These are phyloP conservation scores for Zhuqinia jingwanae DNA, from an alignment of 2,888 invertebrate species.

Conservation along the genomic window DNA sequence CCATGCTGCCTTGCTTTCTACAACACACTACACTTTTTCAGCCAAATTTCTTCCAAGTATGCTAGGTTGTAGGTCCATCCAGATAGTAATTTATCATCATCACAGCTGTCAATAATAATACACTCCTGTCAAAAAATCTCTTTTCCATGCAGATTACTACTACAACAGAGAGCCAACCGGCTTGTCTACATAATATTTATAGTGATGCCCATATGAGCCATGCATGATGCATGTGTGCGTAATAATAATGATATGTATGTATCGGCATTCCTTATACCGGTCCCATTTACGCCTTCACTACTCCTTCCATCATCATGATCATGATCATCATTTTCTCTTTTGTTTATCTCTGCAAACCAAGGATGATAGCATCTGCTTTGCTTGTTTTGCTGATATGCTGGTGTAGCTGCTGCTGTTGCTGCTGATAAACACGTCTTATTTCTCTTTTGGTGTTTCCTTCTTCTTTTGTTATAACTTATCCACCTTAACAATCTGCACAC, in stretches of 20 bases:
- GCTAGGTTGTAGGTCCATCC: slow-evolving; percentile 1
- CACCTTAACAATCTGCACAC: slow-evolving; percentile 39
- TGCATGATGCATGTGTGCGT: too few relatives aligned
- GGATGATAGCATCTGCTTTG: slow-evolving; percentile 17
- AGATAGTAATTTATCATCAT: slow-evolving; percentile 48
- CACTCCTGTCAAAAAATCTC: slow-evolving; percentile 41
- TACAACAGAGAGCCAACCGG: not conserved
- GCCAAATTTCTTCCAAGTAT: not conserved
- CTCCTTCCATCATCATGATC: too few relatives aligned
- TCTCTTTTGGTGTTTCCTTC: not conserved
- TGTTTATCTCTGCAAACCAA: slow-evolving; percentile 29
- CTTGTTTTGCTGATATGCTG: not conserved
- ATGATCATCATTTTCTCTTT: slow-evolving; percentile 44
- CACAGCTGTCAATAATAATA: slow-evolving; percentile 56
- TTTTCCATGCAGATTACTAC: slow-evolving; percentile 15
- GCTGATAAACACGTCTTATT: not conserved
- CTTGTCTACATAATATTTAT: not conserved
- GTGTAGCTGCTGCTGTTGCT: not conserved
- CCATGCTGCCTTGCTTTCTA: slow-evolving; percentile 11
- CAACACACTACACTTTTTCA: not conserved
- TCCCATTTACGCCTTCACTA: slow-evolving; percentile 43
- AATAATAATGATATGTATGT: not conserved
- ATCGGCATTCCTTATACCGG: slow-evolving; percentile 17
- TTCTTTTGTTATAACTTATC: slow-evolving; percentile 7
- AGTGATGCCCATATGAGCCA: too few relatives aligned